phyloP scores from a whole-genome alignment of 2,888 invertebrate species.

The Sesia bembeciformis region DNA sequence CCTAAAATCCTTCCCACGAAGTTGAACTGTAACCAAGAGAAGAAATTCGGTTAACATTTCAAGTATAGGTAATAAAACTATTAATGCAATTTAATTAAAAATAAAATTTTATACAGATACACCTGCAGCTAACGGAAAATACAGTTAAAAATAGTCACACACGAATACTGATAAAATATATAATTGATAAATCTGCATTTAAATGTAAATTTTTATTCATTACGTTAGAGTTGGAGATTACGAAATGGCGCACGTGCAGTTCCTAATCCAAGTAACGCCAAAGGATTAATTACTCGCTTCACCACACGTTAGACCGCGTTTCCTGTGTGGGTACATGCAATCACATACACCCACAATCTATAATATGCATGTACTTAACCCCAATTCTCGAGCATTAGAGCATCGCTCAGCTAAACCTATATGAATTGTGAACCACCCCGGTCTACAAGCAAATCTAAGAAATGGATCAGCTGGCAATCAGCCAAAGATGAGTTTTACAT shows the following conservation, averaged over 20 bases:
- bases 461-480: slow-evolving; percentile 56
- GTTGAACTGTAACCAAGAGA: slow-evolving; percentile 91
- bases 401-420: slow-evolving; percentile 50
- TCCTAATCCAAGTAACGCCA: slow-evolving; percentile 20
- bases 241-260: slow-evolving; percentile 20
- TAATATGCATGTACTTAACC: slow-evolving; percentile 43
- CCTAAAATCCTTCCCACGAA: slow-evolving; percentile 99
- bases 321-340: slow-evolving; percentile 33
- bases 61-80: not conserved
- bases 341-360: slow-evolving; percentile 10
- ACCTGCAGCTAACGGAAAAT: too few species aligned
- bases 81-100: too few species aligned
- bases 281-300: slow-evolving; percentile 58
- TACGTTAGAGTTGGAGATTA: slow-evolving; percentile 12
- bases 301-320: slow-evolving; percentile 50
- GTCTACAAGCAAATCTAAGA: slow-evolving; percentile 42
- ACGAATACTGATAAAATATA: too few species aligned
- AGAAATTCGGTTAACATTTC: slow-evolving; percentile 6
- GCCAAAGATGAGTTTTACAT: slow-evolving; percentile 41
- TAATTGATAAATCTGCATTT: too few species aligned
- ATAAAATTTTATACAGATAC: too few species aligned
- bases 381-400: slow-evolving; percentile 58
- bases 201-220: too few species aligned
- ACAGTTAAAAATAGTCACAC: too few species aligned
- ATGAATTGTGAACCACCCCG: slow-evolving; percentile 59